Percentiles rank a stretch among this genome's conserved stretches.
These are phyloP conservation scores for Pterostichus niger DNA, from an alignment of 2,888 invertebrate species.

Conservation along the genomic window DNA sequence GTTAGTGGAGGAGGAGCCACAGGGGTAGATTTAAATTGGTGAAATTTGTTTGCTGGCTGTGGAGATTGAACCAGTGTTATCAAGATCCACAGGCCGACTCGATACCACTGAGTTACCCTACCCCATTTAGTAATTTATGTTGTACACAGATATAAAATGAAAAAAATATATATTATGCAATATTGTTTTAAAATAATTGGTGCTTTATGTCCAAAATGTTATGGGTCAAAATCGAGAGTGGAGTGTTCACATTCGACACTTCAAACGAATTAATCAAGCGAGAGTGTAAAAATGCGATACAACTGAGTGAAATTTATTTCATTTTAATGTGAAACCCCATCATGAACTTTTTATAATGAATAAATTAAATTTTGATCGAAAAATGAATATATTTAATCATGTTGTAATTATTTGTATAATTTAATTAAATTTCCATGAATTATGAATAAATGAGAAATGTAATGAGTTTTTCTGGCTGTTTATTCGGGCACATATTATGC, in stretches of 20 bases:
- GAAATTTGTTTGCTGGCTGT: too few relatives aligned
- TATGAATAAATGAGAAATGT: constrained; percentile 48
- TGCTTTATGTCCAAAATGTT: too few relatives aligned
- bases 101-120: too few relatives aligned
- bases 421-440: constrained; percentile 42
- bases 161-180: too few relatives aligned
- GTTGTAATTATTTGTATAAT: constrained; percentile 52
- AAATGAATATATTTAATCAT: constrained; percentile 48
- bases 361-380: constrained; percentile 51
- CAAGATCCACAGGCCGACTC: too few relatives aligned
- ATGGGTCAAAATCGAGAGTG: constrained; percentile 26
- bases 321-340: constrained; percentile 43
- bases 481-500: neutral
- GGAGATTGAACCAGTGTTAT: too few relatives aligned
- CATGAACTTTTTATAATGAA: constrained; percentile 49
- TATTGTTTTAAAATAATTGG: too few relatives aligned
- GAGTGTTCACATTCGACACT: neutral
- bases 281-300: constrained; percentile 47
- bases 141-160: too few relatives aligned
- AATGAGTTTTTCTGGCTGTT: constrained; percentile 32
- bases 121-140: too few relatives aligned
- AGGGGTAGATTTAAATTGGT: too few relatives aligned
- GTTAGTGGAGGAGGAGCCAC: too few relatives aligned
- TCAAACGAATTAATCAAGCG: constrained; percentile 49
- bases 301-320: constrained; percentile 29